These are phyloP conservation scores for Margaritifera margaritifera DNA, from an alignment of 2,888 invertebrate genomes.

Conservation along the genomic window DNA sequence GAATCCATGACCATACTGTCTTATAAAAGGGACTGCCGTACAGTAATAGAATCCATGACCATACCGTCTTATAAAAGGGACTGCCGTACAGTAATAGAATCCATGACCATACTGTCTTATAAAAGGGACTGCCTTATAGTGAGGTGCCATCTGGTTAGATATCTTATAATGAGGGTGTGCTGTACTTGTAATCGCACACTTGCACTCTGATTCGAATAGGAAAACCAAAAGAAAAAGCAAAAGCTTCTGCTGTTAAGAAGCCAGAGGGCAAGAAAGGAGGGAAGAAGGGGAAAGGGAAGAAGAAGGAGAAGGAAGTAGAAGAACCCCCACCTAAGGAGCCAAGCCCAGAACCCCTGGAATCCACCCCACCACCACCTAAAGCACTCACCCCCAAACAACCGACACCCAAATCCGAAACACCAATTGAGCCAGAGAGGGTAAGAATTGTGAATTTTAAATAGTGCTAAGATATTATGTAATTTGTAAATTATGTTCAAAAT, in stretches of 20 bases:
- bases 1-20: too few species aligned
- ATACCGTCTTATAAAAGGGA: too few species aligned
- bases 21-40: too few species aligned
- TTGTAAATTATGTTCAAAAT: too few species aligned
- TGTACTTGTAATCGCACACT: too few species aligned
- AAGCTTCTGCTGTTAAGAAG: slow-evolving; percentile 36
- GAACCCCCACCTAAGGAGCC: slow-evolving; percentile 30
- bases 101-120: too few species aligned
- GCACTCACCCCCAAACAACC: slow-evolving; percentile 27
- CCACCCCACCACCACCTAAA: slow-evolving; percentile 21
- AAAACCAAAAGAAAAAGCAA: slow-evolving; percentile 50
- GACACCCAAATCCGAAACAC: slow-evolving; percentile 30
- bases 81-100: too few species aligned
- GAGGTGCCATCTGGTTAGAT: too few species aligned
- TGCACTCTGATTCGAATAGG: slow-evolving; percentile 18
- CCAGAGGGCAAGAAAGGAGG: slow-evolving; percentile 21
- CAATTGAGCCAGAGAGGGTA: slow-evolving; percentile 25
- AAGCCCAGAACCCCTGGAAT: slow-evolving; percentile 28
- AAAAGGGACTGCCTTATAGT: too few species aligned
- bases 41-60: too few species aligned
- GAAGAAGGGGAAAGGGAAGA: slow-evolving; percentile 43
- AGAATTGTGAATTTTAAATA: neutral
- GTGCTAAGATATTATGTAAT: neutral
- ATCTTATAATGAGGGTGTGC: too few species aligned
- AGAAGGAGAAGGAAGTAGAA: slow-evolving; percentile 45